Evolutionary conservation across 2,797 vertebrate species (phyloP).

Genomic region (Hypotaenidia okinawae): DNA sequence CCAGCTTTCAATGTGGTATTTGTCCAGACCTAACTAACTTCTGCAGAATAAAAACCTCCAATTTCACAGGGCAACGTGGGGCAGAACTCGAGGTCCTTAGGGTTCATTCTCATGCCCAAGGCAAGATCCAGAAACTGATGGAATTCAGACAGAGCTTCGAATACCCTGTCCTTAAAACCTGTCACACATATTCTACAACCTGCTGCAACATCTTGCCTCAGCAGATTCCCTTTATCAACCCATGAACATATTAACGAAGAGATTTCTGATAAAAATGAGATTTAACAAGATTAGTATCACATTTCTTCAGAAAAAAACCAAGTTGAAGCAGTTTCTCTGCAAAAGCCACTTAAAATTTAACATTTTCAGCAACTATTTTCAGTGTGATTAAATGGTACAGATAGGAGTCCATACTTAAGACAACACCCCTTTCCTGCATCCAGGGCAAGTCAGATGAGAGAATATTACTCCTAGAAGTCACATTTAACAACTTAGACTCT

Average conservation of each 20-base stretch:
- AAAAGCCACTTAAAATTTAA: neutral
- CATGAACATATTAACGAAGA: neutral
- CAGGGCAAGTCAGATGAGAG: neutral
- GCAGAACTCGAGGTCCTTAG: neutral
- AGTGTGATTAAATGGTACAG: neutral
- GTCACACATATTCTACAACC: neutral
- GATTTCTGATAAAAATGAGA: neutral
- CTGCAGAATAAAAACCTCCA: neutral
- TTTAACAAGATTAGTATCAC: neutral
- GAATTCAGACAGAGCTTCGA: neutral
- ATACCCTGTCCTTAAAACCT: neutral
- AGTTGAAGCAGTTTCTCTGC: neutral
- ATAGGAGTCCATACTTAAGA: neutral
- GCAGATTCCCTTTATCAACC: neutral
- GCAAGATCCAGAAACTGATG: neutral
- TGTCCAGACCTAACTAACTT: neutral
- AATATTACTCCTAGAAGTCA: constrained; percentile 9
- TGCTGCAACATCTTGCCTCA: neutral
- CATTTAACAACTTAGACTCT: neutral
- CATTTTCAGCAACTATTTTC: neutral
- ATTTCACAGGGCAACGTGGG: neutral
- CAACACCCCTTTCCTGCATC: neutral
- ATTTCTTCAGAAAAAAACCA: neutral
- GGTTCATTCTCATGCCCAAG: neutral
- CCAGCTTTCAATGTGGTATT: neutral